Conservation (phyloP, 2,113 vertebrate species). For the Psophia crepitans region DNA sequence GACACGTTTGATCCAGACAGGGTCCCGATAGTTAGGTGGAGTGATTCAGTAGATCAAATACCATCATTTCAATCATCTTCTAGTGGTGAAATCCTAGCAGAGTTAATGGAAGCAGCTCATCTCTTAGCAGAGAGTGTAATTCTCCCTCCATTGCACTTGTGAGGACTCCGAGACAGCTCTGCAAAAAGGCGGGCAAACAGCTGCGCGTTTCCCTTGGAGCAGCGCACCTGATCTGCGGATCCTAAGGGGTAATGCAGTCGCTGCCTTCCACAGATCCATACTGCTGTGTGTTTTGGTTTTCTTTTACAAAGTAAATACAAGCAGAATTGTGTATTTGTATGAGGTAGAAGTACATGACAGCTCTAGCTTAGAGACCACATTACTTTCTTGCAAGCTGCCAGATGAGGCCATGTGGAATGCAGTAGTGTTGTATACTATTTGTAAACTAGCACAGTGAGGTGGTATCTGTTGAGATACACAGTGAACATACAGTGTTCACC, state of each 20-base stretch:
- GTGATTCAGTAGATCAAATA: neutral
- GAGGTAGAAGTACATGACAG: neutral
- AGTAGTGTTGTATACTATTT: neutral
- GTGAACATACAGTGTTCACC: neutral
- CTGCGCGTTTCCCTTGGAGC: neutral
- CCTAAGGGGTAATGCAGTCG: neutral
- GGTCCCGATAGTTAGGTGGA: neutral
- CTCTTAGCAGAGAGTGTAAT: neutral
- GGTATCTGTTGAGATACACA: neutral
- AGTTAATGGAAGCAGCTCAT: neutral
- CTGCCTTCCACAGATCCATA: neutral
- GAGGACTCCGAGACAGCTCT: neutral
- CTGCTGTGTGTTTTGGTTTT: neutral
- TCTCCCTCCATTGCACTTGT: neutral
- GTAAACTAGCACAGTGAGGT: neutral
- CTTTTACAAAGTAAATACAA: neutral
- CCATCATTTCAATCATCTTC: neutral
- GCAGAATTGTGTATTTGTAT: neutral
- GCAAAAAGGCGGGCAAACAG: neutral
- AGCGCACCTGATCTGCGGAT: neutral
- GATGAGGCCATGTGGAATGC: neutral
- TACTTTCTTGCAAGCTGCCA: neutral
- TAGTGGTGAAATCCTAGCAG: neutral
- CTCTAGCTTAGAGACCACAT: neutral
- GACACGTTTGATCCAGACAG: neutral